Conservation (phyloP, 2,888 invertebrate species). For the Philaethria dido region DNA sequence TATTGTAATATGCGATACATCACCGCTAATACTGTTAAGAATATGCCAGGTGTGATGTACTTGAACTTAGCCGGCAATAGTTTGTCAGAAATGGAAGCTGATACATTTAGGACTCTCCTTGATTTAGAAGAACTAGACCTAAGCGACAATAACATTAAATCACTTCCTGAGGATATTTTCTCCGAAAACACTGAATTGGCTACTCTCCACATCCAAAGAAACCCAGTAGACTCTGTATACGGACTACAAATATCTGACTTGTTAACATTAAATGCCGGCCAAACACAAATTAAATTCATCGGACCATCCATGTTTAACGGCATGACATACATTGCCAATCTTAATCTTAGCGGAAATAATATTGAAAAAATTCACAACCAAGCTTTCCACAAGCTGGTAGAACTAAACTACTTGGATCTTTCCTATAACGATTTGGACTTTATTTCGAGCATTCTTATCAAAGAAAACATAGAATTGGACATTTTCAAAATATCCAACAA, state of each 20-base stretch:
- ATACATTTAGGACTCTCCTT: constrained; percentile 85
- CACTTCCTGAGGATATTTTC: constrained; percentile 86
- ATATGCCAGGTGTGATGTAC: constrained; percentile 86
- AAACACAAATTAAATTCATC: constrained; percentile 86
- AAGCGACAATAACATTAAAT: constrained; percentile 87
- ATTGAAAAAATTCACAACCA: constrained; percentile 87
- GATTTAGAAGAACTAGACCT: constrained; percentile 89
- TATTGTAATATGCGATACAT: constrained; percentile 87
- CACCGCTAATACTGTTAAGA: constrained; percentile 85
- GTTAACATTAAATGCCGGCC: constrained; percentile 87
- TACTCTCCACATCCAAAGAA: constrained; percentile 87
- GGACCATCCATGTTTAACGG: constrained; percentile 86
- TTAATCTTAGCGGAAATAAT: constrained; percentile 88
- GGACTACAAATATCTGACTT: constrained; percentile 85
- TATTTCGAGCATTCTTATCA: constrained; percentile 87
- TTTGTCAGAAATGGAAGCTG: constrained; percentile 84
- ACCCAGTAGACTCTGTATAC: constrained; percentile 86
- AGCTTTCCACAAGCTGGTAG: constrained; percentile 86
- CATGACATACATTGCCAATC: constrained; percentile 85
- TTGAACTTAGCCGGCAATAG: constrained; percentile 88
- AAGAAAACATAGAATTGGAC: constrained; percentile 87
- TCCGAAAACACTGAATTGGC: constrained; percentile 86
- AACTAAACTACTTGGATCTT: constrained; percentile 88
- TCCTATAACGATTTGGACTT: constrained; percentile 88
- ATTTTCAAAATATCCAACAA: constrained; percentile 89